Base-by-base conservation (phyloP, 64 coral and sea anemone genomes). In the Actinia equina region DNA sequence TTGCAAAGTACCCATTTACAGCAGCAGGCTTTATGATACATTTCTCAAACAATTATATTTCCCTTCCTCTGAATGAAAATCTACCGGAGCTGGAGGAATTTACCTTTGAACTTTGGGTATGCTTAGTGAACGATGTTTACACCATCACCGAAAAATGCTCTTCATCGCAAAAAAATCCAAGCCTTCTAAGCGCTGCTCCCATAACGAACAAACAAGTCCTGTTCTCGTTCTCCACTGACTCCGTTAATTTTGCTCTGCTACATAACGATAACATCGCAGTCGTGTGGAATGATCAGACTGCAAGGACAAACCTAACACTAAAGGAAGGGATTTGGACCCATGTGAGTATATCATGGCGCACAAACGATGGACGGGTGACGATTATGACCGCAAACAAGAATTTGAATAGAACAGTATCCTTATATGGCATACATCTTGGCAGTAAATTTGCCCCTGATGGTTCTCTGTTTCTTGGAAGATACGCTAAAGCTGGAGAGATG, bases 101-200 rank as follows among this genome's bases (percentile, higher is more conserved):
- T 84, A 95, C 89, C 13, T 89, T 98, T 86, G 96, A 98, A 88
- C 20, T 94, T 15, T 98, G 93, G 93, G 86, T 95, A 19, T 98
- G 90, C 63, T 76, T 91, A 62, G 70, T 91, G 43, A 98, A 98
- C 67, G 22, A 84, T 16, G 80, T 71, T 17, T 67, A 70, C 7
- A 30, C 69, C 4, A 74, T 74, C 69, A 74, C 69, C 30, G 25
- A 80, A 17, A 52, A 44, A 43, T 94, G 93, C 44, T 88, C 89
- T 86, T 8, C 69, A 13, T 82, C 83, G 22, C n/a, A 64, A 52
- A 80, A 58, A 87, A 41, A 9, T 5, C 60, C 62, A 86, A 43
- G 57, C 25, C 37, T 25, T 7, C 20, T 8, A 67, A 17, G 60
- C 37, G 23, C 18, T 44, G 20, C 22, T 8, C 15, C 27, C 16